Evolutionary conservation across 2,888 invertebrate species (phyloP).

Genomic region (Pachycephus smyrnensis): DNA sequence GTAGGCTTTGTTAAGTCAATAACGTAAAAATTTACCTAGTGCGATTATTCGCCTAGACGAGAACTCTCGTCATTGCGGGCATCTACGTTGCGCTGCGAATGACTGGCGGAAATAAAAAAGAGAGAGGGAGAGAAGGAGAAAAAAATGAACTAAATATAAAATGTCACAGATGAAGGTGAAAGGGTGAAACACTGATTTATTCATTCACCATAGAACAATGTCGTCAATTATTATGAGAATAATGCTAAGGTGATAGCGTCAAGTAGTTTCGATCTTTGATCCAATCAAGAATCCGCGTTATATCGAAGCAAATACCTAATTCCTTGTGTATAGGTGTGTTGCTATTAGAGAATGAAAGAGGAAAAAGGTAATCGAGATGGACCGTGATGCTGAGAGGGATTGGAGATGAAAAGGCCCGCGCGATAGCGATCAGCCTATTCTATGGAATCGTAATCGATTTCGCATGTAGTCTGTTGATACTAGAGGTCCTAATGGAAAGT

Average conservation of each 20-base stretch:
- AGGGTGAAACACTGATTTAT: slow-evolving; percentile 19
- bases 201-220: slow-evolving; percentile 49
- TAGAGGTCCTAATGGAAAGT: background rate
- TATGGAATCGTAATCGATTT: background rate
- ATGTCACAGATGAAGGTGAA: background rate
- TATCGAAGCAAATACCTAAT: background rate
- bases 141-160: background rate
- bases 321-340: background rate
- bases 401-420: background rate
- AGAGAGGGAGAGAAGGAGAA: slow-evolving; percentile 11
- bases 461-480: background rate
- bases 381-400: background rate
- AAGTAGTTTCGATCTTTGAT: slow-evolving; percentile 8
- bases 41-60: slow-evolving; percentile 24
- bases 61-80: background rate
- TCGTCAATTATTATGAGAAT: slow-evolving; percentile 58
- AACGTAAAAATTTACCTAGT: slow-evolving; percentile 48
- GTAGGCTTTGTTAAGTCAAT: slow-evolving; percentile 54
- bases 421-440: background rate
- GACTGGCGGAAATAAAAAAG: slow-evolving; percentile 5
- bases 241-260: slow-evolving; percentile 30
- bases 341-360: background rate
- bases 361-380: background rate
- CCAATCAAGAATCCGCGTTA: background rate
- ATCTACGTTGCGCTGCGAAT: slow-evolving; percentile 30